A percentile compares a stretch with the other conserved stretches of the same genome.
Evolutionary conservation across 2,797 vertebrate species (phyloP).

Genomic region (Neosalanx taihuensis): DNA sequence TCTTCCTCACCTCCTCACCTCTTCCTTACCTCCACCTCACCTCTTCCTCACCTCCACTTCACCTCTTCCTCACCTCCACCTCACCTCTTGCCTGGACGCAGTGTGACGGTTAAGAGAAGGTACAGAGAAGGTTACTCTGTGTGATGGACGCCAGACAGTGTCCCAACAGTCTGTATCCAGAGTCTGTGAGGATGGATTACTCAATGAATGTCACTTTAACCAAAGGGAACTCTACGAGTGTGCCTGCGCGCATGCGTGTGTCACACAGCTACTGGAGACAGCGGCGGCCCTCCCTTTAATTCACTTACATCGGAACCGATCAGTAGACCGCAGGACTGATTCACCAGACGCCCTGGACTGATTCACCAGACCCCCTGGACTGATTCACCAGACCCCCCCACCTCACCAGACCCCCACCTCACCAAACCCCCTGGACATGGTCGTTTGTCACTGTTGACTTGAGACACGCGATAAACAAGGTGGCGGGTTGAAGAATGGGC

Average conservation of each 20-base stretch:
- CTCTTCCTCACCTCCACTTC: too few relatives aligned
- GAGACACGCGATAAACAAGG: not conserved
- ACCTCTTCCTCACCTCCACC: too few relatives aligned
- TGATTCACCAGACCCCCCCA: too few relatives aligned
- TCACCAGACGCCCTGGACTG: not conserved
- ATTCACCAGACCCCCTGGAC: too few relatives aligned
- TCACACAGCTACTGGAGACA: not conserved
- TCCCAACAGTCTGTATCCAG: too few relatives aligned
- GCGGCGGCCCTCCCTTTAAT: not conserved
- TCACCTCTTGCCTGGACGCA: too few relatives aligned
- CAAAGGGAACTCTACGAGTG: not conserved
- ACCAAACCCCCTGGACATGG: not conserved
- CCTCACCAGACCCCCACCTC: too few relatives aligned
- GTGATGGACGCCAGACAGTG: too few relatives aligned
- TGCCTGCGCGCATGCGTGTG: not conserved
- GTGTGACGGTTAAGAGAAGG: too few relatives aligned
- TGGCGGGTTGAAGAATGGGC: constrained; percentile 35
- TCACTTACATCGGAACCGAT: constrained; percentile 3
- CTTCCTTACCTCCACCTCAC: too few relatives aligned
- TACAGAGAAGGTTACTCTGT: not conserved
- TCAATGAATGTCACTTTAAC: not conserved
- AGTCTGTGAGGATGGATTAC: not conserved
- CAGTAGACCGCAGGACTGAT: constrained; percentile 17
- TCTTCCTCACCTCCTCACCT: too few relatives aligned
- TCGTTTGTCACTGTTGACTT: not conserved